These are phyloP conservation scores for Nannoperca australis DNA, from an alignment of 2,797 vertebrate genomes.

Conservation along the genomic window DNA sequence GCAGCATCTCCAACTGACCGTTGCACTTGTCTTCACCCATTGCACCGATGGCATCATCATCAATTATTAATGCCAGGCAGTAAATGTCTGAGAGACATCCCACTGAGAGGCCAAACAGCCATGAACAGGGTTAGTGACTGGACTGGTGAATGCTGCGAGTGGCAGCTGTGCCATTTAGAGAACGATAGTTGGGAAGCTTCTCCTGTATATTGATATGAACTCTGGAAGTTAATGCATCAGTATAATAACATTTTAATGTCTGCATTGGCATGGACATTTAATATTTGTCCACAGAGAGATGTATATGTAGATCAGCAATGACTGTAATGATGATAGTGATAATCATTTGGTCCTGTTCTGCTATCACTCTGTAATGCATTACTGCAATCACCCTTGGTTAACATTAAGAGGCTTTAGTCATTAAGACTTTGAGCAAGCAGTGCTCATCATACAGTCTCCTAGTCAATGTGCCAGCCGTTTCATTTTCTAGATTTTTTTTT, in stretches of 20 bases:
- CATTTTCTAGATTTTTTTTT: slow-evolving; percentile 82
- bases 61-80: slow-evolving; percentile 77
- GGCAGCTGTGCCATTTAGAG: slow-evolving; percentile 70
- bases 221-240: slow-evolving; percentile 81
- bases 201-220: slow-evolving; percentile 74
- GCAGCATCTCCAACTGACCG: slow-evolving; percentile 63
- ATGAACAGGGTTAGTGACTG: slow-evolving; percentile 63
- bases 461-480: slow-evolving; percentile 84
- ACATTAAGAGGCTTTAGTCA: slow-evolving; percentile 87
- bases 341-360: slow-evolving; percentile 79
- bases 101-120: slow-evolving; percentile 66
- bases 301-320: slow-evolving; percentile 80
- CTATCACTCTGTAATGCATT: slow-evolving; percentile 79
- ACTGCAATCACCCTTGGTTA: slow-evolving; percentile 81
- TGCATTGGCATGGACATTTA: slow-evolving; percentile 78
- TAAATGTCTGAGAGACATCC: slow-evolving; percentile 75
- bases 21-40: slow-evolving; percentile 64
- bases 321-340: slow-evolving; percentile 84
- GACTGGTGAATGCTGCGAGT: slow-evolving; percentile 50
- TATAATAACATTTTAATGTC: slow-evolving; percentile 87
- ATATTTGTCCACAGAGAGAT: slow-evolving; percentile 79
- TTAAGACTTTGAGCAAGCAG: slow-evolving; percentile 85
- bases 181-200: slow-evolving; percentile 70
- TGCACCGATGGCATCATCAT: slow-evolving; percentile 69
- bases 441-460: slow-evolving; percentile 82